Conservation (phyloP, 2,797 vertebrate genomes). For the Arctocebus calabarensis region DNA sequence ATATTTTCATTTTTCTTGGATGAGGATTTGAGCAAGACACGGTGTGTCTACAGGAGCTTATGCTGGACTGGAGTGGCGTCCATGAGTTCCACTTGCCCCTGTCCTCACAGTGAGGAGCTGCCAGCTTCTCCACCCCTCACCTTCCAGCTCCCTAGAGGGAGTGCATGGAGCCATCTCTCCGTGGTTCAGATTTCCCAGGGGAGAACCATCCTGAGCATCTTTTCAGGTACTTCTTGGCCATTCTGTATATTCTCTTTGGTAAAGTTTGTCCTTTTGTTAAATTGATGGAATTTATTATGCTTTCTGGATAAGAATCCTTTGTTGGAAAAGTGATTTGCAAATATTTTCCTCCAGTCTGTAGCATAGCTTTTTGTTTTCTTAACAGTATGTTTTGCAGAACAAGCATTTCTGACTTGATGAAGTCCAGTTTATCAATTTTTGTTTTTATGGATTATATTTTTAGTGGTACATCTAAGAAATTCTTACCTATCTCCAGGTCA, state of each 20-base stretch:
- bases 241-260: not conserved
- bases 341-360: not conserved
- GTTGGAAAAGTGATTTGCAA: not conserved
- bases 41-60: too few species aligned
- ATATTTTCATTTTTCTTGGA: not conserved
- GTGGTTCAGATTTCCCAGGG: not conserved
- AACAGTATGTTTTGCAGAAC: not conserved
- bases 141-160: rapidly evolving
- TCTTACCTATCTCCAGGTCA: not conserved
- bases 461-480: not conserved
- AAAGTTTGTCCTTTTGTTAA: not conserved
- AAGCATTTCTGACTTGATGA: not conserved
- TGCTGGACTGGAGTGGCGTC: not conserved
- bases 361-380: not conserved
- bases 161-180: rapidly evolving
- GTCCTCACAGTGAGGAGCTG: rapidly evolving
- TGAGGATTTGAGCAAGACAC: not conserved
- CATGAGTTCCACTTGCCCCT: rapidly evolving
- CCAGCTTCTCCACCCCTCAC: too few species aligned
- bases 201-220: not conserved
- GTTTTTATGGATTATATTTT: not conserved
- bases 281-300: not conserved
- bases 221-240: not conserved
- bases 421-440: not conserved
- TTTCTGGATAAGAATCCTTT: not conserved